phyloP scores from a whole-genome alignment of 1,140 invertebrate species.

The Sycobia sp. region DNA sequence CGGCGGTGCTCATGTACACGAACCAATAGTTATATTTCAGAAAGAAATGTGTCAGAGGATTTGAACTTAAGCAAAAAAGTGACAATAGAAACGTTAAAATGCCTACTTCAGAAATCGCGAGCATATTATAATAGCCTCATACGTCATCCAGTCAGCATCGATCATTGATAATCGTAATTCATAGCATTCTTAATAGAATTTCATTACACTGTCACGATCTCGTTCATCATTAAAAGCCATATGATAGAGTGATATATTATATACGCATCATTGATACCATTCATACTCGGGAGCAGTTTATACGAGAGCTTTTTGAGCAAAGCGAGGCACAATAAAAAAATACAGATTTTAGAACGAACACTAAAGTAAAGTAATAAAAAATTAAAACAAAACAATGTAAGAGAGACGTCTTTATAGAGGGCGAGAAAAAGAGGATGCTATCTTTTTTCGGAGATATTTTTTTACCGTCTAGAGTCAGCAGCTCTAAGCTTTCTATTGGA shows the following conservation, averaged over 20 bases:
- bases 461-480: conserved; percentile 51
- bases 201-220: conserved; percentile 15
- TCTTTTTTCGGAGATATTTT: conserved; percentile 53
- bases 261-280: conserved; percentile 2
- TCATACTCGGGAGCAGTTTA: not conserved
- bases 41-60: conserved; percentile 26
- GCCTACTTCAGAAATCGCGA: conserved; percentile 28
- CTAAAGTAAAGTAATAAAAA: too few relatives aligned
- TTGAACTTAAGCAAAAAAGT: conserved; percentile 26
- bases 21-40: conserved; percentile 27
- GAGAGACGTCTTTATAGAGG: conserved; percentile 8
- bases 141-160: too few relatives aligned
- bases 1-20: not conserved
- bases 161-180: too few relatives aligned
- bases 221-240: conserved; percentile 7
- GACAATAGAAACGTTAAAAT: conserved; percentile 35
- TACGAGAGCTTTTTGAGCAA: conserved; percentile 13
- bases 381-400: conserved; percentile 11
- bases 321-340: conserved; percentile 13
- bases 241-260: too few relatives aligned
- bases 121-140: too few relatives aligned
- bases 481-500: conserved; percentile 19
- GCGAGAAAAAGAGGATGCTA: conserved; percentile 32
- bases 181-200: too few relatives aligned
- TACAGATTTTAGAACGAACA: too few relatives aligned